These are phyloP conservation scores for Tamandua tetradactyla DNA, from an alignment of 2,797 vertebrate species.

Conservation along the genomic window DNA sequence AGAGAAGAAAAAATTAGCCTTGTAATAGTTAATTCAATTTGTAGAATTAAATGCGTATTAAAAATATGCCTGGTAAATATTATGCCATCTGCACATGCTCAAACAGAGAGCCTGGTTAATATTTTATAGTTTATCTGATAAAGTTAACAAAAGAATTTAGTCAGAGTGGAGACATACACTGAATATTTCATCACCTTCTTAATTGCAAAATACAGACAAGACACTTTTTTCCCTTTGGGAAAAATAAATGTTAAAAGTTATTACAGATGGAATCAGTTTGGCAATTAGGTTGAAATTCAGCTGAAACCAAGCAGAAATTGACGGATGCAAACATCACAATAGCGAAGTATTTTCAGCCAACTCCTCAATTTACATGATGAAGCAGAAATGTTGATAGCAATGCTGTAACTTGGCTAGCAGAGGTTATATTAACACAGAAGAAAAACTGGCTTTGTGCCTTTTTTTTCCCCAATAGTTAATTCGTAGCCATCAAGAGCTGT, in stretches of 20 bases:
- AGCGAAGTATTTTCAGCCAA: conserved; percentile 75
- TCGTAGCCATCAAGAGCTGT: conserved; percentile 82
- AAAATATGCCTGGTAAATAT: conserved; percentile 81
- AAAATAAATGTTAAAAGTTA: conserved; percentile 86
- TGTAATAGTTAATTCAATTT: conserved; percentile 64
- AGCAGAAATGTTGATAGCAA: conserved; percentile 80
- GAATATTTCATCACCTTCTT: conserved; percentile 87
- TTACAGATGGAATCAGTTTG: conserved; percentile 85
- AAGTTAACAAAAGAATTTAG: conserved; percentile 88
- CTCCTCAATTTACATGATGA: conserved; percentile 83
- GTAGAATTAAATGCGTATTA: conserved; percentile 78
- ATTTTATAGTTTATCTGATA: conserved; percentile 87
- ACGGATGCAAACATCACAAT: conserved; percentile 80
- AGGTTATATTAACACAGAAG: conserved; percentile 81
- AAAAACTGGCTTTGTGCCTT: conserved; percentile 83
- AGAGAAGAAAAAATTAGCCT: conserved; percentile 57
- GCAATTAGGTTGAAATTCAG: conserved; percentile 86
- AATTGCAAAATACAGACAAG: conserved; percentile 85
- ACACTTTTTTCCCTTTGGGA: conserved; percentile 81
- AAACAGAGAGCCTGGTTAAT: conserved; percentile 82
- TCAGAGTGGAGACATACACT: conserved; percentile 82
- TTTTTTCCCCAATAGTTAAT: conserved; percentile 81
- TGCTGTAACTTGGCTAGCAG: conserved; percentile 74
- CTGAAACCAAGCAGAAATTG: conserved; percentile 83
- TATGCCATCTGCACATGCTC: conserved; percentile 82